Evolutionary conservation across 2,888 invertebrate genomes (phyloP), one percentile per base, ranked within the genome.

Genomic region (Strigamia maritima): DNA sequence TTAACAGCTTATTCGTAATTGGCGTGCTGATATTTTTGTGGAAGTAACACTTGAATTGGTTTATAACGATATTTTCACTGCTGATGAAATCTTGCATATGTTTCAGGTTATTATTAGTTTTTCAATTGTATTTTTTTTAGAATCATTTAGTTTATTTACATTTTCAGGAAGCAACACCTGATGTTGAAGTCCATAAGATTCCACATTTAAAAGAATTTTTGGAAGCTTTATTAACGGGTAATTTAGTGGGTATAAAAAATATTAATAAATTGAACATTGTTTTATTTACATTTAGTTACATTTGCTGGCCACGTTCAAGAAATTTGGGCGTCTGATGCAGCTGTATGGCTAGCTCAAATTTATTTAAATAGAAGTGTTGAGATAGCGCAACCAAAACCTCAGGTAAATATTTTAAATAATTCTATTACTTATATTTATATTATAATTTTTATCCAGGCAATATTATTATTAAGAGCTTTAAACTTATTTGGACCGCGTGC

Each of bases 401-500:
- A 77, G 44, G 77, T 77, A 44, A 24, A 24, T n/a, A 8, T 60
- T 60, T 60, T 7, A 60, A 60, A 60, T 24, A 8, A 60, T 6
- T 2, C n/a, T 14, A 4, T 44, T 44, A 22, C 19, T 10, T 12
- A 16, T 70, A 6, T 24, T 19, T 70, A 2, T 70, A 31, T 22
- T 31, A 75, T 35, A 16, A 12, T 28, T 35, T 75, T 26, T 24
- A 24, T 49, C 22, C 35, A 38, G 44, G n/a, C 70, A 76, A 76
- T 22, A n/a, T 19, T 54, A 8, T 12, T 79, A 54, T n/a, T 75
- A 14, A 80, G 81, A 24, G 81, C 81, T 24, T 75, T 81, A 49
- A 75, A 79, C n/a, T 76, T 82, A 4, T 82, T 82, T 80, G 81
- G 82, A n/a, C 75, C 79, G 2, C 81, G 82, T 65, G 75, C 79